Evolutionary conservation across 2,888 invertebrate genomes (phyloP).

Genomic region (Venusia cambrica): DNA sequence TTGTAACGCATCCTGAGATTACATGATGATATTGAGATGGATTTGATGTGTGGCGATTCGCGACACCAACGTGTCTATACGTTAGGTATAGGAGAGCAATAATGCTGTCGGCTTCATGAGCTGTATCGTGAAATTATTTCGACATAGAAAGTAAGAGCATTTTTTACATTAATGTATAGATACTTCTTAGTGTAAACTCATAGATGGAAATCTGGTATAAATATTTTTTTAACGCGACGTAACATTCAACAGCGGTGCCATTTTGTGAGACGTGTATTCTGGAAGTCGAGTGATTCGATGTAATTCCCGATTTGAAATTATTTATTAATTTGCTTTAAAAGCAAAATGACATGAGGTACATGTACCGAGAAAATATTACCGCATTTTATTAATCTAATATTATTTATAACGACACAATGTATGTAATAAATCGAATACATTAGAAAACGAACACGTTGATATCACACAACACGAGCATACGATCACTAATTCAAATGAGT

Average conservation of each 20-base stretch:
- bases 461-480: conserved; percentile 16
- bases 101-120: conserved; percentile 50
- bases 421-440: not conserved
- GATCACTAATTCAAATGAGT: conserved; percentile 44
- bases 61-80: conserved; percentile 40
- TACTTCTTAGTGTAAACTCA: conserved; percentile 56
- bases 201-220: conserved; percentile 61
- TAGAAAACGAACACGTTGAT: conserved; percentile 12
- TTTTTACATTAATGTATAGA: conserved; percentile 59
- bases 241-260: conserved; percentile 68
- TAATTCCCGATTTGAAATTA: conserved; percentile 21
- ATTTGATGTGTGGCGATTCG: conserved; percentile 32
- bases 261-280: conserved; percentile 57
- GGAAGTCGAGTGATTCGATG: conserved; percentile 30
- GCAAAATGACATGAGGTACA: conserved; percentile 9
- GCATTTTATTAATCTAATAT: conserved; percentile 24
- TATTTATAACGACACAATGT: conserved; percentile 18
- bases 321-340: conserved; percentile 5
- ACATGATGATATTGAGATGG: conserved; percentile 49
- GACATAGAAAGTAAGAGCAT: conserved; percentile 48
- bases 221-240: conserved; percentile 53
- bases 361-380: too few species aligned
- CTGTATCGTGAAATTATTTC: conserved; percentile 54
- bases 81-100: conserved; percentile 52
- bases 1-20: conserved; percentile 65